Evolutionary conservation across 2,888 invertebrate genomes (phyloP).

Genomic region (Subacronicta megacephala): DNA sequence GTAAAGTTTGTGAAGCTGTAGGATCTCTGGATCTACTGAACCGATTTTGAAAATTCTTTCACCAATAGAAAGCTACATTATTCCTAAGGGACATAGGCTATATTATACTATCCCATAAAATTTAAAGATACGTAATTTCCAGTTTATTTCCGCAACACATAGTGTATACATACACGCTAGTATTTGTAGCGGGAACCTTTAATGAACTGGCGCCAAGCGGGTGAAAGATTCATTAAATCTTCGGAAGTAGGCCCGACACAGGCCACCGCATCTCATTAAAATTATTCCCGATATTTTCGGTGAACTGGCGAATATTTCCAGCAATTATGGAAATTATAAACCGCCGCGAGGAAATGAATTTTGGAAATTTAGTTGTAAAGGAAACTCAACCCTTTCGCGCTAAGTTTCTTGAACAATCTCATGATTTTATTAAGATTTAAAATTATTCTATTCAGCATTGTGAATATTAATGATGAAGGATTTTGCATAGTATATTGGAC

Average conservation of each 20-base stretch:
- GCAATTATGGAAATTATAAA: slow-evolving; percentile 59
- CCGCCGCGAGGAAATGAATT: slow-evolving; percentile 52
- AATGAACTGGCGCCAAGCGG: slow-evolving; percentile 68
- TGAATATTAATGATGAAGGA: slow-evolving; percentile 32
- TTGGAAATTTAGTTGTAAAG: slow-evolving; percentile 38
- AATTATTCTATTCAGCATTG: slow-evolving; percentile 33
- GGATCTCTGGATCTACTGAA: no score
- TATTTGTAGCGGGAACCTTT: slow-evolving; percentile 64
- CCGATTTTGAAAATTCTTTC: no score
- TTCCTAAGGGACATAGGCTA: no score
- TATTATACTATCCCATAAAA: no score
- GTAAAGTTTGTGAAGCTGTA: no score
- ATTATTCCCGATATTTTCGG: slow-evolving; percentile 61
- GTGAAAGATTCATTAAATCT: slow-evolving; percentile 77
- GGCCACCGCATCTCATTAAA: slow-evolving; percentile 63
- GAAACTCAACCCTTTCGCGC: slow-evolving; percentile 35
- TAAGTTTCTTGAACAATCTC: slow-evolving; percentile 33
- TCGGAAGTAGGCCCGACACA: slow-evolving; percentile 66
- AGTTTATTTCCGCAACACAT: slow-evolving; percentile 44
- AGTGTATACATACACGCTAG: slow-evolving; percentile 35
- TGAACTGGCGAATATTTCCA: slow-evolving; percentile 53
- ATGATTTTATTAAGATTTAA: slow-evolving; percentile 48
- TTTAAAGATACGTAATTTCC: no score
- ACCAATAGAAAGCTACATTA: no score
- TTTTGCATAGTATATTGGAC: slow-evolving; percentile 16